A percentile compares a stretch with the other conserved stretches of the same genome.
Evolutionary conservation across 2,888 invertebrate genomes (phyloP).

Genomic region (Yponomeuta evonymella): DNA sequence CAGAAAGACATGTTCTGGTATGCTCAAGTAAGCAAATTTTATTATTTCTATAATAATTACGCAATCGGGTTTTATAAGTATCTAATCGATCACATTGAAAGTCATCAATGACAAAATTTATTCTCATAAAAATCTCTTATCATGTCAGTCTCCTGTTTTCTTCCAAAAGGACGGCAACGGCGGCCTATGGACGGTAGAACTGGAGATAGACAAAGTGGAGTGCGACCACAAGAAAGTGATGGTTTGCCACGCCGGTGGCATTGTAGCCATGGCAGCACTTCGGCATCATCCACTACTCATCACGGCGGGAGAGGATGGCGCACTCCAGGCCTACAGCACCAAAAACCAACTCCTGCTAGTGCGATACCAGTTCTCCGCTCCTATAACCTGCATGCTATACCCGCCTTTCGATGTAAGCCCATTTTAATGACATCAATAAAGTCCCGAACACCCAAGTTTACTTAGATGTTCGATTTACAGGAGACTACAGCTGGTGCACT

Average conservation of each 20-base stretch:
- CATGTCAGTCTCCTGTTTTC: neutral
- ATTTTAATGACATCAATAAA: neutral
- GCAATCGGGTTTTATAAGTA: no score
- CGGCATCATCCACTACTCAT: slow-evolving; percentile 82
- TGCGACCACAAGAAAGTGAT: slow-evolving; percentile 68
- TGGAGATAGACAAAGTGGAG: slow-evolving; percentile 63
- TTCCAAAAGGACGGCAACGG: slow-evolving; percentile 86
- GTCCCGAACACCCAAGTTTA: neutral
- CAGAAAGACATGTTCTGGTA: slow-evolving; percentile 78
- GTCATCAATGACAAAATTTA: neutral
- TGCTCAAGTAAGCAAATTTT: slow-evolving; percentile 80
- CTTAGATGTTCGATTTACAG: no score
- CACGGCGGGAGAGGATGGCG: slow-evolving; percentile 84
- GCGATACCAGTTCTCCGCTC: slow-evolving; percentile 70
- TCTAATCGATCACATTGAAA: neutral
- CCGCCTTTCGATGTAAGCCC: slow-evolving; percentile 78
- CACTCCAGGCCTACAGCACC: slow-evolving; percentile 84
- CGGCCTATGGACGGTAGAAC: slow-evolving; percentile 77
- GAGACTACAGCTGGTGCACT: no score
- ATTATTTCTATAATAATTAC: neutral
- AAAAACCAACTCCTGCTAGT: slow-evolving; percentile 74
- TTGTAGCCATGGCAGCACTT: slow-evolving; percentile 81
- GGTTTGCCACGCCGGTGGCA: slow-evolving; percentile 85
- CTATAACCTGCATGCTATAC: slow-evolving; percentile 80
- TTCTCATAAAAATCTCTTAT: neutral